phyloP scores from a whole-genome alignment of 2,888 invertebrate genomes.

The Julus scandinavius region DNA sequence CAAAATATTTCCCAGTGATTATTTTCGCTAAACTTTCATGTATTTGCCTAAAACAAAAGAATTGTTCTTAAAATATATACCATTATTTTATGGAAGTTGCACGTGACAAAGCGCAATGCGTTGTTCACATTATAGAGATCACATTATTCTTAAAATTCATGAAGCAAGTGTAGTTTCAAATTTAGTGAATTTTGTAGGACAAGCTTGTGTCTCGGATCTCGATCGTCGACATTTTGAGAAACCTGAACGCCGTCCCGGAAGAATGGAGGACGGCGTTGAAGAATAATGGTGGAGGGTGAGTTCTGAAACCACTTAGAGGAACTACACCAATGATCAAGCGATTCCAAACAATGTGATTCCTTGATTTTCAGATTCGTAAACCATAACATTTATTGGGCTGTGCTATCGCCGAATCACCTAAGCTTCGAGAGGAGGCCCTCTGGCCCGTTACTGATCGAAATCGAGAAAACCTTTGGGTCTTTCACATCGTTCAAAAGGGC shows the following conservation, averaged over 20 bases:
- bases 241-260: slow-evolving; percentile 61
- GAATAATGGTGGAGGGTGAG: slow-evolving; percentile 63
- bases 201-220: slow-evolving; percentile 60
- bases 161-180: too few species aligned
- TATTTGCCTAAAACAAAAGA: too few species aligned
- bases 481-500: slow-evolving; percentile 61
- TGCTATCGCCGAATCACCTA: slow-evolving; percentile 62
- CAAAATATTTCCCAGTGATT: too few species aligned
- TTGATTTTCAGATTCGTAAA: slow-evolving; percentile 61
- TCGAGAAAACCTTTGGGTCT: slow-evolving; percentile 61
- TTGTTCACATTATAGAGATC: too few species aligned
- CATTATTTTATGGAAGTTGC: too few species aligned
- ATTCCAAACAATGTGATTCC: not conserved
- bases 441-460: slow-evolving; percentile 60
- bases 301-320: not conserved
- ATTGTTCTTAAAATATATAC: too few species aligned
- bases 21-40: too few species aligned
- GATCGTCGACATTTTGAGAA: slow-evolving; percentile 61
- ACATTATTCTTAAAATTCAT: too few species aligned
- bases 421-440: slow-evolving; percentile 60
- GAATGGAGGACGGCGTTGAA: slow-evolving; percentile 59
- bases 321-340: not conserved
- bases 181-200: slow-evolving; percentile 53
- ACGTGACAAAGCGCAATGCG: too few species aligned
- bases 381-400: slow-evolving; percentile 63